A percentile compares a stretch with the other conserved stretches of the same genome.
phyloP scores from a whole-genome alignment of 92 coral and sea anemone genomes.

The Desmophyllum pertusum region DNA sequence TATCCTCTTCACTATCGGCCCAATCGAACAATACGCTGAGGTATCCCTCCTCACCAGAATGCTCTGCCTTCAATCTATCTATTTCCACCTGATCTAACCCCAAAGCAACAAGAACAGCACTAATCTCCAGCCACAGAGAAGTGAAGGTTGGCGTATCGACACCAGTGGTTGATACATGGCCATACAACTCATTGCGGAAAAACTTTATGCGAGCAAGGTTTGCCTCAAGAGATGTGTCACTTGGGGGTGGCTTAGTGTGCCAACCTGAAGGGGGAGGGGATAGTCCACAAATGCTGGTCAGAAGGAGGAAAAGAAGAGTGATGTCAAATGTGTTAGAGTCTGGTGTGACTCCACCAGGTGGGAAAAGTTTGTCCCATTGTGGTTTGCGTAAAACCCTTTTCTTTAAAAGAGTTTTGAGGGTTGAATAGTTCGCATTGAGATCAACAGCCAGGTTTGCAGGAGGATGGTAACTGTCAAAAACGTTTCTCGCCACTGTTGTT shows the following conservation, averaged over 20 bases:
- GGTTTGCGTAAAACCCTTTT: background rate
- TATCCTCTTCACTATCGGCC: too few species aligned
- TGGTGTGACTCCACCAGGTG: background rate
- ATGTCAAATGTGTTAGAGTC: background rate
- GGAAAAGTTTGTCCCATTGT: background rate
- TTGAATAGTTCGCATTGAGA: background rate
- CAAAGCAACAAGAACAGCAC: too few species aligned
- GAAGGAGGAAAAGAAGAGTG: background rate
- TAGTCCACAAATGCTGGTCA: background rate
- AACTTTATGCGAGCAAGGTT: background rate
- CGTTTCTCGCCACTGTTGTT: slow-evolving; percentile 8
- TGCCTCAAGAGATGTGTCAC: background rate
- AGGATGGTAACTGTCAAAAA: background rate
- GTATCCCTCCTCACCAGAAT: too few species aligned
- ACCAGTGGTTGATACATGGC: too few species aligned
- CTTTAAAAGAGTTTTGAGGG: background rate
- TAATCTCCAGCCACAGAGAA: too few species aligned
- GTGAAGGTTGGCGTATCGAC: too few species aligned
- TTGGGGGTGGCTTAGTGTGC: background rate
- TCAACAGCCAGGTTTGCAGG: background rate
- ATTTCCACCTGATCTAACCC: too few species aligned
- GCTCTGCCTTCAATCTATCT: too few species aligned
- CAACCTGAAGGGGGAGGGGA: background rate
- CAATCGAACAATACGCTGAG: too few species aligned
- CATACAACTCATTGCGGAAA: too few species aligned